These are phyloP conservation scores for Festucalex cinctus DNA, from an alignment of 2,113 vertebrate species.

Conservation along the genomic window DNA sequence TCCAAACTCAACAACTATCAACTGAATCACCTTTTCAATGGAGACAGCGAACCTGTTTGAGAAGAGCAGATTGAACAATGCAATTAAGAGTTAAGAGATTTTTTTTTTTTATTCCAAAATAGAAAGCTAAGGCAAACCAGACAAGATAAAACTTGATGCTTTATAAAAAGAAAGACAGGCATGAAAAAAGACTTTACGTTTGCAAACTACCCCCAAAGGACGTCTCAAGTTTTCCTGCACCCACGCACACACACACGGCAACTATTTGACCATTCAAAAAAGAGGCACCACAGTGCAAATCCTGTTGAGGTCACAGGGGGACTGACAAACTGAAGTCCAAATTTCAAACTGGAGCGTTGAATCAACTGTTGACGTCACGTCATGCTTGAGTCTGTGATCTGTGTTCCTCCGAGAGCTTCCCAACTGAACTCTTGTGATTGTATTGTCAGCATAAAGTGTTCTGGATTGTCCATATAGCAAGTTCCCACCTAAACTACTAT, in stretches of 20 bases:
- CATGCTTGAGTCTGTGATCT: neutral
- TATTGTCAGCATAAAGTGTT: slow-evolving; percentile 58
- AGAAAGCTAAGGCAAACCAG: slow-evolving; percentile 73
- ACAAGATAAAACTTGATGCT: slow-evolving; percentile 46
- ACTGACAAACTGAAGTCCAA: too few relatives aligned
- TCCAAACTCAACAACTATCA: neutral
- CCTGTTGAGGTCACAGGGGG: slow-evolving; percentile 3
- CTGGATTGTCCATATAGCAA: slow-evolving; percentile 55
- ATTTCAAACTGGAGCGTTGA: neutral
- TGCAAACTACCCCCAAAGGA: neutral
- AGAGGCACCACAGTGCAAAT: slow-evolving; percentile 33
- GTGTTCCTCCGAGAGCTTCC: neutral
- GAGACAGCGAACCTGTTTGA: neutral
- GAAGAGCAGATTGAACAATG: neutral
- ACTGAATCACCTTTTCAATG: neutral
- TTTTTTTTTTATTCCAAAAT: slow-evolving; percentile 76
- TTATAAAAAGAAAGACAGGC: slow-evolving; percentile 55
- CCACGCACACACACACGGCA: slow-evolving; percentile 12
- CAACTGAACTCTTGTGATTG: slow-evolving; percentile 39
- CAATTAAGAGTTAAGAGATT: slow-evolving; percentile 57
- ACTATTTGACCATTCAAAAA: slow-evolving; percentile 33
- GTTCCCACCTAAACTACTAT: slow-evolving; percentile 34
- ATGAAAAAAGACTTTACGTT: slow-evolving; percentile 27
- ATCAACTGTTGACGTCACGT: slow-evolving; percentile 46
- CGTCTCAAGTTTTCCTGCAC: neutral